A percentile compares a stretch with the other conserved stretches of the same genome.
Evolutionary conservation across 53 echinoderm and acorn worm species (phyloP).

Genomic region (Echinometra lucunter): DNA sequence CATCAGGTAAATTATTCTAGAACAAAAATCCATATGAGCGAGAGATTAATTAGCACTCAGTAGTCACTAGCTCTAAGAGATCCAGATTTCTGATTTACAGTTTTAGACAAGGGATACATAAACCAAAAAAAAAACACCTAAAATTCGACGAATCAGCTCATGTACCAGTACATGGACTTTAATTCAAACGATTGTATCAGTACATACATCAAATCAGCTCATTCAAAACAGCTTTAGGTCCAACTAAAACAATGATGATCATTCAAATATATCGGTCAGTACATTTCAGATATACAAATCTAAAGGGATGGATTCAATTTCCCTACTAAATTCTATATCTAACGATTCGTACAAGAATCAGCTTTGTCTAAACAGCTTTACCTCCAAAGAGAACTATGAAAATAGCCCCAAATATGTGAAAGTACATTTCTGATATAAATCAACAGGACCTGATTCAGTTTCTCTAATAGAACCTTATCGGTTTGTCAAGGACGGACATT

Average conservation of each 20-base stretch:
- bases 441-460: too few relatives aligned
- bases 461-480: too few relatives aligned
- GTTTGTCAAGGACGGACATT: too few relatives aligned
- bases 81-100: not conserved
- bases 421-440: too few relatives aligned
- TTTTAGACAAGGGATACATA: not conserved
- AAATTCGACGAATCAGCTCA: constrained; percentile 1
- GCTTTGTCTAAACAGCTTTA: too few relatives aligned
- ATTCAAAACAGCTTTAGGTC: not conserved
- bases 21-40: not conserved
- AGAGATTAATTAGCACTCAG: not conserved
- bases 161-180: constrained; percentile 50
- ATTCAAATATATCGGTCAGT: not conserved
- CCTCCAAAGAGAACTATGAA: too few relatives aligned
- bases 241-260: not conserved
- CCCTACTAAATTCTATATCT: too few relatives aligned
- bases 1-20: not conserved
- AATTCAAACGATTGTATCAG: not conserved
- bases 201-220: not conserved
- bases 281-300: constrained; percentile 33
- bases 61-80: too few relatives aligned
- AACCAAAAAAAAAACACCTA: not conserved
- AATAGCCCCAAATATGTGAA: too few relatives aligned
- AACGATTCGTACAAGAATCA: too few relatives aligned
- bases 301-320: not conserved